Evolutionary conservation across 2,797 vertebrate species (phyloP).

Genomic region (Rhinophrynus dorsalis): DNA sequence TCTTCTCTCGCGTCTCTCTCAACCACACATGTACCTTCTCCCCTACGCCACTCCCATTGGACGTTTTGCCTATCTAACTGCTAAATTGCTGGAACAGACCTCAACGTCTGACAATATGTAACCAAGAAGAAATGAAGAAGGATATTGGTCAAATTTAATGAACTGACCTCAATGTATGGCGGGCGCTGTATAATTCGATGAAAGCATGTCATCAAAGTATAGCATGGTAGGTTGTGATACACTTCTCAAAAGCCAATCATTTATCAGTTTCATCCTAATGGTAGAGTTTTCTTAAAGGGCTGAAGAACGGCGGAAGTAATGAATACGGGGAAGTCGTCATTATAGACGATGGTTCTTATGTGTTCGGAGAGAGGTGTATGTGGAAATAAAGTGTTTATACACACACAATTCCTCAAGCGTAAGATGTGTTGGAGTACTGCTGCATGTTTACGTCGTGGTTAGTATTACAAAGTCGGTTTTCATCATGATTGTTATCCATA

Average conservation of each 20-base stretch:
- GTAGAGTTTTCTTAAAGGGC: slow-evolving; percentile 2
- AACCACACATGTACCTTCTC: not conserved
- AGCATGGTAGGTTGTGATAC: not conserved
- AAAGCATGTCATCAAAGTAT: not conserved
- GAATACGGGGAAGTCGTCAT: not conserved
- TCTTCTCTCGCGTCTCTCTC: slow-evolving; percentile 4
- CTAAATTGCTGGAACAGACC: too few species aligned
- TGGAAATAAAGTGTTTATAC: too few species aligned
- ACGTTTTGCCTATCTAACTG: not conserved
- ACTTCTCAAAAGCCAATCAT: slow-evolving; percentile 7
- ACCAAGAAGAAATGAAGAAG: not conserved
- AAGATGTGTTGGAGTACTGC: too few species aligned
- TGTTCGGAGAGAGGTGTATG: not conserved
- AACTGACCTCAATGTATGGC: too few species aligned
- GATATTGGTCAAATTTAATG: not conserved
- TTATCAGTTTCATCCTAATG: slow-evolving; percentile 35
- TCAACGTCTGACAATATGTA: not conserved
- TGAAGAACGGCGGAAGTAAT: not conserved
- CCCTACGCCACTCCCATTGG: not conserved
- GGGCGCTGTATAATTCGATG: not conserved
- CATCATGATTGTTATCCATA: too few species aligned
- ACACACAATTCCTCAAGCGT: too few species aligned
- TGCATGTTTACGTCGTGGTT: too few species aligned
- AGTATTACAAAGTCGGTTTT: too few species aligned
- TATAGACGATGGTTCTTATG: too few species aligned